These are phyloP conservation scores for Papilio polyxenes DNA, from an alignment of 1,140 invertebrate species.

Conservation along the genomic window DNA sequence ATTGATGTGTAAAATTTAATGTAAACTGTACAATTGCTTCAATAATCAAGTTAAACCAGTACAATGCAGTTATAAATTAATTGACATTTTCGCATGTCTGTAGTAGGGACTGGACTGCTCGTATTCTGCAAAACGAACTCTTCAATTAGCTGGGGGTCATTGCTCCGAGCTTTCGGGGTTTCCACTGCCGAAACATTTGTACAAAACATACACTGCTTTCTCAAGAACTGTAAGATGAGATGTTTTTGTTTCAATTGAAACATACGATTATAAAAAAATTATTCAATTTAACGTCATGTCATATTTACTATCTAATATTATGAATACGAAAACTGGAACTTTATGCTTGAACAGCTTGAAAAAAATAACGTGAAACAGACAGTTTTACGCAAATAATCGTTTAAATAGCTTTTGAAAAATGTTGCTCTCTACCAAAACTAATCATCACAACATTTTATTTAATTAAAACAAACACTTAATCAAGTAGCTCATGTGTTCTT, in stretches of 20 bases:
- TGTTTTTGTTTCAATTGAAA: too few relatives aligned
- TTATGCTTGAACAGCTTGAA: neutral
- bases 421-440: too few relatives aligned
- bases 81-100: neutral
- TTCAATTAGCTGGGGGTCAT: neutral
- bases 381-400: too few relatives aligned
- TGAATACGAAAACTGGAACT: neutral
- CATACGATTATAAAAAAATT: too few relatives aligned
- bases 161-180: neutral
- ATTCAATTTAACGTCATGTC: too few relatives aligned
- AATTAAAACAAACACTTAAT: too few relatives aligned
- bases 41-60: constrained; percentile 13
- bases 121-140: neutral
- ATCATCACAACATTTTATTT: too few relatives aligned
- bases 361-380: neutral
- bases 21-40: neutral
- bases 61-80: constrained; percentile 8
- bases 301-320: neutral
- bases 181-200: neutral
- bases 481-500: too few relatives aligned
- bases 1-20: neutral
- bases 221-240: too few relatives aligned
- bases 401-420: too few relatives aligned
- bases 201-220: neutral
- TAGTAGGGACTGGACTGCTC: neutral